phyloP scores from a whole-genome alignment of 1,140 invertebrate genomes.

The Zophobas morio region DNA sequence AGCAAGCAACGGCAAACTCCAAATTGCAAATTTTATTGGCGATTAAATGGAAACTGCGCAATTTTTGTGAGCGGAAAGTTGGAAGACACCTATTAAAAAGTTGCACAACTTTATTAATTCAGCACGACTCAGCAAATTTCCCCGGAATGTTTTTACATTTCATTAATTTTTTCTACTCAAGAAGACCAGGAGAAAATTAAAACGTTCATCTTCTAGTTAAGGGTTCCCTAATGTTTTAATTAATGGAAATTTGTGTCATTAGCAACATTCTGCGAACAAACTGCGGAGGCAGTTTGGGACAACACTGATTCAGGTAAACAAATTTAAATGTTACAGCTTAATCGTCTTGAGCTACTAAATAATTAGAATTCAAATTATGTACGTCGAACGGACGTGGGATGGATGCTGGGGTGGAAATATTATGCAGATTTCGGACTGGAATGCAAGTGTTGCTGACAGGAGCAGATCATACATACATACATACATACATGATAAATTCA shows the following conservation, averaged over 20 bases:
- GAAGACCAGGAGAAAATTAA: slow-evolving; percentile 28
- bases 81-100: slow-evolving; percentile 16
- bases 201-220: slow-evolving; percentile 35
- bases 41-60: not conserved
- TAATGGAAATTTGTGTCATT: slow-evolving; percentile 31
- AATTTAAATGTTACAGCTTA: not conserved
- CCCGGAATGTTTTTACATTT: slow-evolving; percentile 28
- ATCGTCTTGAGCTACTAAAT: not conserved
- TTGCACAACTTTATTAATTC: slow-evolving; percentile 29
- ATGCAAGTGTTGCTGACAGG: no score
- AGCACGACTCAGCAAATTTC: slow-evolving; percentile 22
- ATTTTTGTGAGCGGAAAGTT: not conserved
- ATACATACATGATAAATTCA: no score
- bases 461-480: no score
- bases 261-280: slow-evolving; percentile 3
- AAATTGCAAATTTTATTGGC: not conserved
- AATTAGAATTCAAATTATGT: no score
- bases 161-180: slow-evolving; percentile 31
- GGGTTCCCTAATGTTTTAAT: slow-evolving; percentile 29
- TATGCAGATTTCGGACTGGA: no score
- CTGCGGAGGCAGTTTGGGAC: not conserved
- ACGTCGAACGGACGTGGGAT: no score
- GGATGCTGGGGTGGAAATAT: no score
- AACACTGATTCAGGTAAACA: slow-evolving; percentile 6
- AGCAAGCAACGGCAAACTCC: no score